phyloP scores from a whole-genome alignment of 1,140 invertebrate genomes.

The Hyposmocoma kahamanoa region DNA sequence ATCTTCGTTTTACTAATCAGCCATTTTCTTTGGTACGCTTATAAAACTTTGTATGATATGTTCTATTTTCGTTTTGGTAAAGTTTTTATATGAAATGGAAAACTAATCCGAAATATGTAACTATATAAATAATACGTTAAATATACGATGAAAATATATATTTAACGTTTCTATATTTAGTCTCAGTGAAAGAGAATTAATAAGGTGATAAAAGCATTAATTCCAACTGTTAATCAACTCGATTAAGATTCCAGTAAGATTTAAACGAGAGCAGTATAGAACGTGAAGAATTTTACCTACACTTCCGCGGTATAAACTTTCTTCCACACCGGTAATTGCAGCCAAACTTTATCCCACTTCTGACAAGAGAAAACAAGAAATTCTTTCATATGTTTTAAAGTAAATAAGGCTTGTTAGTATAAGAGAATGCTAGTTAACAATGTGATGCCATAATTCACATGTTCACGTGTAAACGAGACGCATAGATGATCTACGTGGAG shows the following conservation, averaged over 20 bases:
- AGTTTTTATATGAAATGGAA: no score
- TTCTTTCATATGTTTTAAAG: conserved; percentile 7
- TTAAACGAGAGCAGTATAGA: conserved; percentile 31
- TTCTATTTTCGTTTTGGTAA: no score
- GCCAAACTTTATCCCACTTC: conserved; percentile 2
- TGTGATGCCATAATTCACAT: conserved; percentile 17
- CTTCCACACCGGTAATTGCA: conserved; percentile 51
- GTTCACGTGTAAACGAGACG: conserved; percentile 38
- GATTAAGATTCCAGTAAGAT: conserved; percentile 49
- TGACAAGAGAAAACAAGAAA: not conserved
- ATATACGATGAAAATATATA: no score
- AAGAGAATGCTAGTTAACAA: no score
- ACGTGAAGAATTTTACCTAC: conserved; percentile 38
- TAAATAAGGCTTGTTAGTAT: conserved; percentile 30
- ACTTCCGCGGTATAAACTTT: conserved; percentile 60
- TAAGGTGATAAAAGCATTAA: no score
- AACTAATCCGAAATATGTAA: no score
- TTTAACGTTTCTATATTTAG: no score
- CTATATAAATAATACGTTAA: no score
- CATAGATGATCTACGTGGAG: conserved; percentile 52
- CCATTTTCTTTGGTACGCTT: not conserved
- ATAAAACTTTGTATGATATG: no score
- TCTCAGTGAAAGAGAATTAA: no score
- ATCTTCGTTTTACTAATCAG: not conserved
- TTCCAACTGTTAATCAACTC: no score